These are phyloP conservation scores for Molorchus minor DNA, from an alignment of 2,888 invertebrate species.

Conservation along the genomic window DNA sequence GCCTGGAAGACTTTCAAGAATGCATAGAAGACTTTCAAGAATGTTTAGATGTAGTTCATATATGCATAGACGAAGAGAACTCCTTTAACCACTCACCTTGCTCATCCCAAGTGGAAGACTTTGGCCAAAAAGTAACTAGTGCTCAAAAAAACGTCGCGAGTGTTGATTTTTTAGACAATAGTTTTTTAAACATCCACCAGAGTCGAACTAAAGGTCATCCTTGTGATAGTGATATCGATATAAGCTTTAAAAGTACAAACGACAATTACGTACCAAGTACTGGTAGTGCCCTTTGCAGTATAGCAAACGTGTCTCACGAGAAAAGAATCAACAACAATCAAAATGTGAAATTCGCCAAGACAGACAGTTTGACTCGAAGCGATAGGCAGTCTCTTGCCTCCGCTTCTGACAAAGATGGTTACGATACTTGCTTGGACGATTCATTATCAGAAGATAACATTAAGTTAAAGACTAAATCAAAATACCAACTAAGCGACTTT, in stretches of 20 bases:
- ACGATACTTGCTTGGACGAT: slow-evolving; percentile 72
- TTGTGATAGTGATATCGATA: slow-evolving; percentile 53
- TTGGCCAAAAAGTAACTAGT: slow-evolving; percentile 43
- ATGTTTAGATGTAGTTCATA: slow-evolving; percentile 70
- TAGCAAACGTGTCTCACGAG: slow-evolving; percentile 1
- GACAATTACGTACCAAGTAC: slow-evolving; percentile 44
- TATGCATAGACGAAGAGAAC: slow-evolving; percentile 70
- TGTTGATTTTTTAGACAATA: slow-evolving; percentile 40
- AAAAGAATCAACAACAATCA: slow-evolving; percentile 6
- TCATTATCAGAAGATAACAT: slow-evolving; percentile 63
- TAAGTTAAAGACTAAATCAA: slow-evolving; percentile 18
- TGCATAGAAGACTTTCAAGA: slow-evolving; percentile 73
- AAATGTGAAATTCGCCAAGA: slow-evolving; percentile 35
- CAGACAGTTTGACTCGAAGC: slow-evolving; percentile 49
- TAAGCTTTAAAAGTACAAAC: slow-evolving; percentile 55
- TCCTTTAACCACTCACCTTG: slow-evolving; percentile 59
- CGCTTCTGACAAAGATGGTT: slow-evolving; percentile 61
- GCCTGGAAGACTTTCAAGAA: slow-evolving; percentile 72
- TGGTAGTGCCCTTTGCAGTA: slow-evolving; percentile 15
- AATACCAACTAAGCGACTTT: neutral
- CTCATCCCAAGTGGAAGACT: slow-evolving; percentile 54
- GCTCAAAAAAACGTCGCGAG: slow-evolving; percentile 26
- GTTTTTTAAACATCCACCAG: slow-evolving; percentile 32
- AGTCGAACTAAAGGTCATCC: slow-evolving; percentile 40
- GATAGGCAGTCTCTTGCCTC: slow-evolving; percentile 42